These are phyloP conservation scores for Nycticebus coucang DNA, from an alignment of 2,113 vertebrate genomes.

Conservation along the genomic window DNA sequence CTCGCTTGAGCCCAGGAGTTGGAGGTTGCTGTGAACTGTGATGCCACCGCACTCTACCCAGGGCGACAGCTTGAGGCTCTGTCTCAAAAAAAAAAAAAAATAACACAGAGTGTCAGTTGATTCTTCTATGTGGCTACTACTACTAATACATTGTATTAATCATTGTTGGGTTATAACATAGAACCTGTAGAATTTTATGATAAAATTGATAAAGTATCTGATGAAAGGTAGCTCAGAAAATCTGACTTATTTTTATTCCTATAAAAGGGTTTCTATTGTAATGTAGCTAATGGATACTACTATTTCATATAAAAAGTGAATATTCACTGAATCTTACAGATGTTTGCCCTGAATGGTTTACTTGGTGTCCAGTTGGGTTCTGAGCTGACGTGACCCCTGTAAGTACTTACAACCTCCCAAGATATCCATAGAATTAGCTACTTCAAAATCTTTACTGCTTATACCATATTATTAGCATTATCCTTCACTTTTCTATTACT, in stretches of 20 bases:
- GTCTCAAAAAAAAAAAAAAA: too few species aligned
- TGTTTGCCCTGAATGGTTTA: neutral
- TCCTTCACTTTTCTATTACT: constrained; percentile 70
- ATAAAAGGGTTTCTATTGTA: neutral
- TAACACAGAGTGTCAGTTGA: neutral
- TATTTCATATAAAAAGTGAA: neutral
- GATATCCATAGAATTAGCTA: constrained; percentile 54
- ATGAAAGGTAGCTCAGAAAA: neutral
- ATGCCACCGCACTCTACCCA: too few species aligned
- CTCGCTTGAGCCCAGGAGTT: too few species aligned
- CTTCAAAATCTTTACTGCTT: constrained; percentile 51
- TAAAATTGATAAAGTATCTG: neutral
- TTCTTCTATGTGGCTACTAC: neutral
- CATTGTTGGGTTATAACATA: neutral
- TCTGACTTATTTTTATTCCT: neutral
- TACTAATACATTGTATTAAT: neutral
- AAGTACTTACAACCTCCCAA: constrained; percentile 47
- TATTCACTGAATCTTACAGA: neutral
- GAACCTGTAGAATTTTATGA: neutral
- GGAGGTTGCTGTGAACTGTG: too few species aligned
- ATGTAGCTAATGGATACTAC: neutral
- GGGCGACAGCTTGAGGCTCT: too few species aligned
- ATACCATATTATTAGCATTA: constrained; percentile 51
- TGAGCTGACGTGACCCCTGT: neutral
- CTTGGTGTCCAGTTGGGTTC: constrained; percentile 41